Conservation (phyloP, 1,140 invertebrate species). For the Drosophila varians region DNA sequence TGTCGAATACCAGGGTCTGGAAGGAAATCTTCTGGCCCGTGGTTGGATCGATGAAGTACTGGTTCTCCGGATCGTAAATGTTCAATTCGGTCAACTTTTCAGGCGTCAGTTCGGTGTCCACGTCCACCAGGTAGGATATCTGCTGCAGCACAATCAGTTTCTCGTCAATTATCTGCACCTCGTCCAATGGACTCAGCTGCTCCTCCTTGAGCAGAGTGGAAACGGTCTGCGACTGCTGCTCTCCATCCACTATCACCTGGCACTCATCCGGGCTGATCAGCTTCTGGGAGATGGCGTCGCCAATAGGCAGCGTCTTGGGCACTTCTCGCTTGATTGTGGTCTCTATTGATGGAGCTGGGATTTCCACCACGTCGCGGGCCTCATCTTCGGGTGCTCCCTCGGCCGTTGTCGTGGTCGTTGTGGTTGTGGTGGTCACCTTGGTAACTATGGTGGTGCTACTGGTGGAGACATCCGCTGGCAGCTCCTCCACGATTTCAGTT, state of each 20-base stretch:
- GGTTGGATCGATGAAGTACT: constrained; percentile 91
- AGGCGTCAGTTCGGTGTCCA: constrained; percentile 85
- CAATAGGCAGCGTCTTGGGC: constrained; percentile 84
- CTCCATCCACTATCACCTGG: constrained; percentile 86
- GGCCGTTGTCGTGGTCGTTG: constrained; percentile 34
- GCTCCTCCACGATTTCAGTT: constrained; percentile 24
- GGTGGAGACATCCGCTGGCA: constrained; percentile 15
- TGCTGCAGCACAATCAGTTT: constrained; percentile 83
- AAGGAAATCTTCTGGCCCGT: constrained; percentile 90
- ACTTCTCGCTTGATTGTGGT: constrained; percentile 48
- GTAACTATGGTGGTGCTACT: constrained; percentile 53
- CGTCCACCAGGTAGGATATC: constrained; percentile 69
- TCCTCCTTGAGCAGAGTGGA: constrained; percentile 87
- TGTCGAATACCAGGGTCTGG: constrained; percentile 89
- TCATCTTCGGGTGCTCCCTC: constrained; percentile 54
- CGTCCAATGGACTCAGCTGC: constrained; percentile 87
- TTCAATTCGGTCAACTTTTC: constrained; percentile 88
- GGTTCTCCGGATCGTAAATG: constrained; percentile 89
- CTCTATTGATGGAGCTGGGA: constrained; percentile 27
- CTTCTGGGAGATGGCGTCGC: constrained; percentile 89
- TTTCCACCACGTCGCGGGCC: constrained; percentile 41
- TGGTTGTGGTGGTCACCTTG: constrained; percentile 59
- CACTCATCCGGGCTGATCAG: constrained; percentile 91
- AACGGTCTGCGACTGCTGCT: constrained; percentile 86
- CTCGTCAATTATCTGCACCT: constrained; percentile 86